Evolutionary conservation across 2,888 invertebrate genomes (phyloP), one percentile per base, ranked within the genome.

Genomic region (Lasioglossum figueresi): DNA sequence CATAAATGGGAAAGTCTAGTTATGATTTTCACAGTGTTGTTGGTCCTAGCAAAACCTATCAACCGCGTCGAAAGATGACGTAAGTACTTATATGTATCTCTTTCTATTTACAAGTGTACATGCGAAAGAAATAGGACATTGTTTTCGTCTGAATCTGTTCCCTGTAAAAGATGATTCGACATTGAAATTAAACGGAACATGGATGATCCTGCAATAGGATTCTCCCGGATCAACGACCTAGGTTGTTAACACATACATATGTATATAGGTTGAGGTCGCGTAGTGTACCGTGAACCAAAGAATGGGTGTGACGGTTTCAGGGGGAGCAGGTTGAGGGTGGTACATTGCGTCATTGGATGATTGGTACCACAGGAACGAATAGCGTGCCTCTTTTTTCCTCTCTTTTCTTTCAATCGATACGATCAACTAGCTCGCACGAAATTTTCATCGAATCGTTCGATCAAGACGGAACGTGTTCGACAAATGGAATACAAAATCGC

Each of bases 151-250:
- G 16, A 31, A 31, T 63, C 27, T 31, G 31, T 4, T 56, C 2
- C 23, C 10, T 52, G n/a, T 1, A 59, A 59, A 14, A 27, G 27
- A 59, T 59, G 27, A 27, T 16, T 27, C 5, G 14, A 63, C 27
- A 31, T 56, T 31, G 31, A 71, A 76, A 48, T 16, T n/a, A 74
- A 12, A 76, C 40, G 43, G 40, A 34, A 63, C 52, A 63, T n/a
- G 66, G 45, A 70, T 71, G 71, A 74, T 70, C 43, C 59, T 79
- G 74, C 59, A 66, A 77, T 80, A 82, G 76, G 45, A 79, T 40
- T 43, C 72, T 80, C 74, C 66, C 79, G 88, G 90, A 91, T 91
- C 91, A 91, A 91, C 87, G 91, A 91, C 91, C 90, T 87, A 86
- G 81, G 86, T 63, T 63, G 16, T 31, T 31, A 63, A 31, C 63